Evolutionary conservation across 2,113 vertebrate species (phyloP), one percentile per base, ranked within the genome.

Genomic region (Chroicocephalus ridibundus): DNA sequence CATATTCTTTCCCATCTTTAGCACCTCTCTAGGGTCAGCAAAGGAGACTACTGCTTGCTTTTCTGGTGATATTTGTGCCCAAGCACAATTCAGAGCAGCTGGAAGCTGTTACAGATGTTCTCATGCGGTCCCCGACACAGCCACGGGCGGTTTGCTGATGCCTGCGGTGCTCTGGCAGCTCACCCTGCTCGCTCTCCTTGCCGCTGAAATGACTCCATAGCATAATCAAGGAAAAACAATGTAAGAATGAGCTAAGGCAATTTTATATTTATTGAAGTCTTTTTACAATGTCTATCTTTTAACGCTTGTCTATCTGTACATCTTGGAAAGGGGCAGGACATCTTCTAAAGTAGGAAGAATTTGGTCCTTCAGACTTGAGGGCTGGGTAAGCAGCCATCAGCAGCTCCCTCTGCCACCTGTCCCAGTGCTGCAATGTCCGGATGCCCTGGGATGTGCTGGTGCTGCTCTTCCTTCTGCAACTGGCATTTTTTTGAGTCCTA

Each of bases 371-470:
- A 47, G 14, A 6, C 3, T 20, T n/a, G 49, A 88, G 24, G 40
- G 1, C 5, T 15, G 5, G 6, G 26, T 7, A 44, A 64, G n/a
- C 22, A 93, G 46, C 3, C 7, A 20, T 15, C 65, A 58, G 51
- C 32, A 78, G 24, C 16, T 77, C 4, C 49, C 26, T 34, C 19
- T 38, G n/a, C 4, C 1, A 17, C 27, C 10, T 64, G 19, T 47
- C 34, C 51, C 51, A 22, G 34, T 55, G 40, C 60, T 52, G 38
- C 61, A 58, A 18, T 13, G 4, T 32, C 71, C 0, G 0, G 18
- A 52, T 31, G 72, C 47, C 15, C 27, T 52, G 38, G 12, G 10
- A 6, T 68, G 10, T 21, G 10, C 5, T n/a, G 16, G 2, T 55
- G 51, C 42, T 44, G 20, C n/a, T 83, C 31, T 62, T 58, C 7